Evolutionary conservation across 2,888 invertebrate species (phyloP).

Genomic region (Odontomyia ornata): DNA sequence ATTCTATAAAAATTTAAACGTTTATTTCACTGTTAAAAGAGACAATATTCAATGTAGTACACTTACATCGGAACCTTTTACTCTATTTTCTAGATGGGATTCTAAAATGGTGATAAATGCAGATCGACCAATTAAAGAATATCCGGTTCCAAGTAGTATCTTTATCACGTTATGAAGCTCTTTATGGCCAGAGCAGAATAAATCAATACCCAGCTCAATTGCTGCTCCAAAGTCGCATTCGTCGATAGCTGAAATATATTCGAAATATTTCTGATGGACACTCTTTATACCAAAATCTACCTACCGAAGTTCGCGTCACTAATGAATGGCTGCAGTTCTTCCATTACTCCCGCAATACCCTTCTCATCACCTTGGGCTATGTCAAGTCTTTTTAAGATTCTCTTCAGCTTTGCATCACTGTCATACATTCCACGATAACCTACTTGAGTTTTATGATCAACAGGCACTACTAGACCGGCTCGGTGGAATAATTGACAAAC

Average conservation of each 20-base stretch:
- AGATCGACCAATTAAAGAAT: constrained; percentile 76
- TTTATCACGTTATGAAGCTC: constrained; percentile 73
- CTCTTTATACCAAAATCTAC: too few species aligned
- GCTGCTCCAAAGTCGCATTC: constrained; percentile 96
- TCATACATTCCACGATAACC: constrained; percentile 84
- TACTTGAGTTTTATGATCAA: constrained; percentile 79
- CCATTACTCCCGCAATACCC: constrained; percentile 70
- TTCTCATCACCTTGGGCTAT: constrained; percentile 66
- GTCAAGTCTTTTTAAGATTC: constrained; percentile 73
- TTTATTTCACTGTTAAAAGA: too few species aligned
- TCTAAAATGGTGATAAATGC: constrained; percentile 78
- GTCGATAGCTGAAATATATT: constrained; percentile 81
- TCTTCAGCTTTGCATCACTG: constrained; percentile 74
- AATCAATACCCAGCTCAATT: constrained; percentile 85
- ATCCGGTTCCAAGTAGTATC: constrained; percentile 76
- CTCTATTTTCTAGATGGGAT: constrained; percentile 79
- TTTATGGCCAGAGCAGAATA: constrained; percentile 80
- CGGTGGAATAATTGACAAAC: constrained; percentile 81
- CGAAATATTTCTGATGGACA: not conserved
- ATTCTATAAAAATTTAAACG: too few species aligned
- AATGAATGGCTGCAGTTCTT: constrained; percentile 81
- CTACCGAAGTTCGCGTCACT: constrained; percentile 79
- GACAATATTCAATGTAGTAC: constrained; percentile 56
- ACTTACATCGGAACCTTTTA: constrained; percentile 67
- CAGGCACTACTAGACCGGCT: constrained; percentile 86